These are phyloP conservation scores for Acanthacorydalis orientalis DNA, from an alignment of 2,888 invertebrate species.

Conservation along the genomic window DNA sequence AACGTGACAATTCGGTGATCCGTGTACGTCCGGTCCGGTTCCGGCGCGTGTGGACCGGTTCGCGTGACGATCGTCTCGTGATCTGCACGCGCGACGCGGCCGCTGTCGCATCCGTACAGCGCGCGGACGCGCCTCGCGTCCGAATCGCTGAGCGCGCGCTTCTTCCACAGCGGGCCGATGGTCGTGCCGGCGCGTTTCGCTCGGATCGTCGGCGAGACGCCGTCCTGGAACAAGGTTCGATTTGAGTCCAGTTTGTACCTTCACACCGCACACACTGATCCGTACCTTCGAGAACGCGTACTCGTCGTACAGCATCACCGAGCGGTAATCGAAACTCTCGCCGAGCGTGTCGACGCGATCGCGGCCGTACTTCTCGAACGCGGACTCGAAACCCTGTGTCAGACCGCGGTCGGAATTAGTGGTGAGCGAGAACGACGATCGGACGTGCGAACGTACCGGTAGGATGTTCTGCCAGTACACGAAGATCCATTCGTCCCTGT, in stretches of 20 bases:
- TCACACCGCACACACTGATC: no score
- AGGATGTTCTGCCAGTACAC: constrained; percentile 24
- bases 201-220: constrained; percentile 14
- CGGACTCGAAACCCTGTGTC: neutral
- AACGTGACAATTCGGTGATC: no score
- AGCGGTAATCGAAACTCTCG: constrained; percentile 24
- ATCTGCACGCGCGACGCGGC: no score
- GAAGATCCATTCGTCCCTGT: constrained; percentile 25
- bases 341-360: constrained; percentile 14
- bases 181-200: constrained; percentile 13
- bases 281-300: constrained; percentile 26
- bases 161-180: constrained; percentile 19
- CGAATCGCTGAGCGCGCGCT: constrained; percentile 13
- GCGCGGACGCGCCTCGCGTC: constrained; percentile 14
- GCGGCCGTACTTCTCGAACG: neutral
- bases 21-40: no score
- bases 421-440: neutral
- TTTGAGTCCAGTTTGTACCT: no score
- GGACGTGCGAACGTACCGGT: constrained; percentile 12
- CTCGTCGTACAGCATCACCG: constrained; percentile 28
- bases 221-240: constrained; percentile 12
- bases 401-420: neutral
- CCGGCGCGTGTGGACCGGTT: no score
- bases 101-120: constrained; percentile 14
- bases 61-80: no score